Evolutionary conservation across 2,113 vertebrate genomes (phyloP).

Genomic region (Protobothrops mucrosquamatus): DNA sequence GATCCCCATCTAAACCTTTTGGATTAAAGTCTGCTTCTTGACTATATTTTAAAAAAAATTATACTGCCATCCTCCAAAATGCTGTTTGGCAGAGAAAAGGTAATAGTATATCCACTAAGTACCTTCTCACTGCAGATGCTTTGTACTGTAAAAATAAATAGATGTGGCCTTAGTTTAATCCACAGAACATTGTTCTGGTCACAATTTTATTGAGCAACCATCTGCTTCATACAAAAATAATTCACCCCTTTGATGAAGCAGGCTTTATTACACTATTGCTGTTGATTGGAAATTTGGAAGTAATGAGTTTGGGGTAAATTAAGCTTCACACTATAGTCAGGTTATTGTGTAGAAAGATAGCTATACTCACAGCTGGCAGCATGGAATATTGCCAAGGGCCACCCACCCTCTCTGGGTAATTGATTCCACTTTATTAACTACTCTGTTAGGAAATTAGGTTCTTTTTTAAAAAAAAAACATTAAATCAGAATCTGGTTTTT

Average conservation of each 20-base stretch:
- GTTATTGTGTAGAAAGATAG: neutral
- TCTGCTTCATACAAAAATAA: neutral
- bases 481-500: neutral
- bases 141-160: neutral
- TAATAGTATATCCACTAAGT: neutral
- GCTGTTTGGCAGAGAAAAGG: neutral
- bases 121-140: neutral
- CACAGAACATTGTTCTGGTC: neutral
- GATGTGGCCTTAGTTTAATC: neutral
- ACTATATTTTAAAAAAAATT: neutral
- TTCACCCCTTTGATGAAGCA: neutral
- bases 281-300: neutral
- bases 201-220: neutral
- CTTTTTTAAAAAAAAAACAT: neutral
- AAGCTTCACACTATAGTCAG: neutral
- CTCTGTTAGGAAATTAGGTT: neutral
- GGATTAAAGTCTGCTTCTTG: neutral
- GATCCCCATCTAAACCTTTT: neutral
- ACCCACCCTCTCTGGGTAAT: neutral
- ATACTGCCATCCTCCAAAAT: neutral
- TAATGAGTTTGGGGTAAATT: neutral
- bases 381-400: neutral
- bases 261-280: neutral
- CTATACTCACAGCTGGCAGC: neutral
- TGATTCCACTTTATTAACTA: neutral